Base-by-base conservation (phyloP, 2,888 invertebrate genomes). In the Scaptomyza polygonia region DNA sequence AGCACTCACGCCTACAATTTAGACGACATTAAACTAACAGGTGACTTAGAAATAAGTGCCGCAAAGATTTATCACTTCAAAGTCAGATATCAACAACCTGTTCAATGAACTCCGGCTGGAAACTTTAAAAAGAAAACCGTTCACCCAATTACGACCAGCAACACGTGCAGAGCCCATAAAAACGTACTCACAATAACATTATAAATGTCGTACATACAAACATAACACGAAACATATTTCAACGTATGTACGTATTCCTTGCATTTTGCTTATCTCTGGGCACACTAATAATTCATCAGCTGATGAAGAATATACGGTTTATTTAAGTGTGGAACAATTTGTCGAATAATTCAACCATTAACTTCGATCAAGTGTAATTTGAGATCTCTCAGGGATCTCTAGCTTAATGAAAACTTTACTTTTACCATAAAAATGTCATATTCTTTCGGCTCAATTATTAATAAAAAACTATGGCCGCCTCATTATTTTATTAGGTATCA, bases 81-180 rank as follows among this genome's bases (percentile, higher is more conserved):
- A 52, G n/a, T n/a, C 55, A 52, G 51, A 16, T 51, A 27, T 12
- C 40, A 52, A 25, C 52, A 67, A 81, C 79, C 79, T 79, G 81
- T 79, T 72, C 79, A 77, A 67, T 68, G 79, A 79, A 82, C 75
- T 67, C 56, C 39, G 48, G 12, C 14, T 18, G 16, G 16, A 29
- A 32, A 25, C 16, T n/a, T n/a, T n/a, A 39, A 36, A 56, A 48
- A 56, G 21, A 56, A 44, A 30, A 42, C 39, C 48, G 39, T 42
- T 74, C 67, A 58, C 53, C 62, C 62, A 82, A 82, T 72, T 74
- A 77, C 66, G 71, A 42, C 52, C 57, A 68, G 53, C 65, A 47
- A 32, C 76, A 79, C 76, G 82, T 79, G 72, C 55, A 65, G 47
- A 52, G 51, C 45, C 63, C 82, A 78, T 78, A 81, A 81, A 81